Conservation (phyloP, 2,113 vertebrate species). For the Lophius piscatorius region DNA sequence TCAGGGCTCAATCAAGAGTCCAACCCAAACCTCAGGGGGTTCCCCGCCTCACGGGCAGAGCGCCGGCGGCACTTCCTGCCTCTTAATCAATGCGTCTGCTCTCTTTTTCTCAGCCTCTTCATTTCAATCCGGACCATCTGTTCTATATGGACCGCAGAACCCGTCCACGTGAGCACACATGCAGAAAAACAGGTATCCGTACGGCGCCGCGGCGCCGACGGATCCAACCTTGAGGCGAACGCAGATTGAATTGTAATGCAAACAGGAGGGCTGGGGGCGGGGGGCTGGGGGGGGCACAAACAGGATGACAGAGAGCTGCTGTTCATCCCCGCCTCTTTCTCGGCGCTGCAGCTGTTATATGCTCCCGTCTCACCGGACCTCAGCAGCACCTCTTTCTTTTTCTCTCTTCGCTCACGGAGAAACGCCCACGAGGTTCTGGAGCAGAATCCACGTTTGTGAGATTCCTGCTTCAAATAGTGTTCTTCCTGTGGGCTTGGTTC, state of each 20-base stretch:
- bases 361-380: background rate
- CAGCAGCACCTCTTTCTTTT: too few species aligned
- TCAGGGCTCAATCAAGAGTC: slow-evolving; percentile 27
- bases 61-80: slow-evolving; percentile 10
- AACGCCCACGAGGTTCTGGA: too few species aligned
- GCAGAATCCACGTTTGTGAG: too few species aligned
- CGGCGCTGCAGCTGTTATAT: slow-evolving; percentile 40
- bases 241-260: slow-evolving; percentile 61
- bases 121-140: slow-evolving; percentile 46
- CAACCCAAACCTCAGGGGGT: slow-evolving; percentile 17
- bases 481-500: too few species aligned
- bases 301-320: slow-evolving; percentile 62
- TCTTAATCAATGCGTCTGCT: slow-evolving; percentile 28
- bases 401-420: too few species aligned
- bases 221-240: slow-evolving; percentile 66
- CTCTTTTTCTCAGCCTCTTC: slow-evolving; percentile 32
- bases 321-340: slow-evolving; percentile 41
- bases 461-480: too few species aligned
- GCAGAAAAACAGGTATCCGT: slow-evolving; percentile 20
- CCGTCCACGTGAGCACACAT: slow-evolving; percentile 24
- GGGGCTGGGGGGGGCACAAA: slow-evolving; percentile 40
- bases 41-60: slow-evolving; percentile 12
- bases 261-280: slow-evolving; percentile 19
- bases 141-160: slow-evolving; percentile 38
- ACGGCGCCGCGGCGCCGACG: slow-evolving; percentile 61